These are phyloP conservation scores for Parnassius apollo DNA, from an alignment of 2,888 invertebrate genomes.

Conservation along the genomic window DNA sequence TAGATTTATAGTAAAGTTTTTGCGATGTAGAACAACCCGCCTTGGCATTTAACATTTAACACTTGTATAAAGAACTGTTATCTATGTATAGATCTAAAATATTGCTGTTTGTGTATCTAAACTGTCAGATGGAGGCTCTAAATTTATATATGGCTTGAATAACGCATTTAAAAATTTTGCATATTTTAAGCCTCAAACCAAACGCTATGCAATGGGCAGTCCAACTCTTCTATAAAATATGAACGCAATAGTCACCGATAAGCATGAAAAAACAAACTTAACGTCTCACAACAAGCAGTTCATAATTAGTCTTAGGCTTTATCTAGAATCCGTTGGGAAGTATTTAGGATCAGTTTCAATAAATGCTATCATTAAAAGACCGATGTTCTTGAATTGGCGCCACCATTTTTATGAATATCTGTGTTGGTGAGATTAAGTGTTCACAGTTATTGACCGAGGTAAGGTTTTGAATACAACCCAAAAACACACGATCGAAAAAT, in stretches of 20 bases:
- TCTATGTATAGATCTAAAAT: slow-evolving; percentile 28
- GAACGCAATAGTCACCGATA: slow-evolving; percentile 4
- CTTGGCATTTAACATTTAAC: slow-evolving; percentile 27
- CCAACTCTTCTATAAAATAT: slow-evolving; percentile 10
- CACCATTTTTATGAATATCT: too few relatives aligned
- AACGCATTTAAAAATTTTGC: slow-evolving; percentile 24
- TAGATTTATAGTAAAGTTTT: slow-evolving; percentile 27
- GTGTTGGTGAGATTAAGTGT: too few relatives aligned
- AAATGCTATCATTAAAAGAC: too few relatives aligned
- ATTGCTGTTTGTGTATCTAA: slow-evolving; percentile 23
- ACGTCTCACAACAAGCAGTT: too few relatives aligned
- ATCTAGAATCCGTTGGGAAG: too few relatives aligned
- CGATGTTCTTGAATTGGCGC: too few relatives aligned
- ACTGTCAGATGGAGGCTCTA: slow-evolving; percentile 26
- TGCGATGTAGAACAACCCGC: slow-evolving; percentile 19
- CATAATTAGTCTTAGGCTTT: too few relatives aligned
- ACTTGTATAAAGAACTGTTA: slow-evolving; percentile 25
- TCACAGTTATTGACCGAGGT: too few relatives aligned
- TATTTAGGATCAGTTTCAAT: too few relatives aligned
- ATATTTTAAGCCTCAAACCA: slow-evolving; percentile 23
- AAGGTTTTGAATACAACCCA: too few relatives aligned
- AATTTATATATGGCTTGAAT: slow-evolving; percentile 24
- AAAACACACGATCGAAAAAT: too few relatives aligned
- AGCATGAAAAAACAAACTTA: too few relatives aligned
- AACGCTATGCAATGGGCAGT: slow-evolving; percentile 19